A percentile compares a stretch with the other conserved stretches of the same genome.
phyloP scores from a whole-genome alignment of 2,797 vertebrate species.

The Nyctibius grandis region DNA sequence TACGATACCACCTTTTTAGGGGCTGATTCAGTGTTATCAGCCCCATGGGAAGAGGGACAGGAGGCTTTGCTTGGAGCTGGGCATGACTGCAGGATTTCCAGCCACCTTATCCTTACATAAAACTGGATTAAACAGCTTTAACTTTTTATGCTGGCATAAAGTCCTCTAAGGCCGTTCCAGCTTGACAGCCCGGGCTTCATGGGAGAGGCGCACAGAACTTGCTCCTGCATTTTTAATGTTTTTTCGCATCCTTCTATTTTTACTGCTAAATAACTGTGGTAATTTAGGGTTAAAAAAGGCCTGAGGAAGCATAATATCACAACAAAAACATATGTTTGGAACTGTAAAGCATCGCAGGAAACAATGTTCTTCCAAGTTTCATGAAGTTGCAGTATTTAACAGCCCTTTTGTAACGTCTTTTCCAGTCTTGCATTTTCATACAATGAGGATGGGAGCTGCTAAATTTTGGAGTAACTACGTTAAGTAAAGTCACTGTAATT shows the following conservation, averaged over 20 bases:
- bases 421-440: neutral
- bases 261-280: neutral
- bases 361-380: neutral
- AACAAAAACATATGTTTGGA: neutral
- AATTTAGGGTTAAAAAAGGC: neutral
- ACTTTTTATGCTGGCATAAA: neutral
- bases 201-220: neutral
- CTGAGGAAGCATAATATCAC: neutral
- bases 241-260: neutral
- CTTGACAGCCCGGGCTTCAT: neutral
- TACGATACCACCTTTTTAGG: conserved; percentile 2
- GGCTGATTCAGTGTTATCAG: neutral
- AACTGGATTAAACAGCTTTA: neutral
- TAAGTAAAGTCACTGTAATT: neutral
- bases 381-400: neutral
- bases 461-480: neutral
- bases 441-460: neutral
- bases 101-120: neutral
- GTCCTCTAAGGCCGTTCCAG: neutral
- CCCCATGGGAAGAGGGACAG: neutral
- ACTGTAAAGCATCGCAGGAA: neutral
- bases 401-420: neutral
- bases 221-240: neutral
- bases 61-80: neutral
- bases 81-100: neutral